phyloP scores from a whole-genome alignment of 2,888 invertebrate species.

The Conomelus anceps region DNA sequence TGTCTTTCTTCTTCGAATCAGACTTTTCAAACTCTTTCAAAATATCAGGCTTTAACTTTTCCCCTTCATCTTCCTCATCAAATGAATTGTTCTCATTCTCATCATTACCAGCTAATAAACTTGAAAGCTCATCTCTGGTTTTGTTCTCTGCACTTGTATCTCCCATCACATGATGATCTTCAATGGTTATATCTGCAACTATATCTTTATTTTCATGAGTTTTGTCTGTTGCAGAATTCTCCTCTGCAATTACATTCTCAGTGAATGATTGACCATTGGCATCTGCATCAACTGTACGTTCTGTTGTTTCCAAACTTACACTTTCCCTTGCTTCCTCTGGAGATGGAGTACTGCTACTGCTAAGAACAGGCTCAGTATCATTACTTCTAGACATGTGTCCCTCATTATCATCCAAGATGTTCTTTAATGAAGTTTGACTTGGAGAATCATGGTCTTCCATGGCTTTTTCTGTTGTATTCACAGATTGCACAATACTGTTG shows the following conservation, averaged over 20 bases:
- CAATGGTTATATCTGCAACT: neutral
- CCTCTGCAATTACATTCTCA: conserved; percentile 3
- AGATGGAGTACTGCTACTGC: neutral
- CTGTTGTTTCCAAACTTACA: neutral
- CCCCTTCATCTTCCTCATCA: neutral
- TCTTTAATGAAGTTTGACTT: neutral
- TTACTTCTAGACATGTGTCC: neutral
- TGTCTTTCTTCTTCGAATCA: conserved; percentile 15
- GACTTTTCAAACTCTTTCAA: neutral
- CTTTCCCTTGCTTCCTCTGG: neutral
- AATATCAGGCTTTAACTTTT: neutral
- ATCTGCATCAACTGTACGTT: neutral
- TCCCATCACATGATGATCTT: neutral
- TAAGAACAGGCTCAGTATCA: neutral
- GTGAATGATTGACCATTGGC: neutral
- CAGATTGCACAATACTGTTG: neutral
- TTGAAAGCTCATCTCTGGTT: conserved; percentile 17
- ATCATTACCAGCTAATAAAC: conserved; percentile 26
- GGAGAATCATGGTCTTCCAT: too few relatives aligned
- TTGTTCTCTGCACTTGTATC: too few relatives aligned
- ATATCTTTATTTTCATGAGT: neutral
- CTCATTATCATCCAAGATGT: neutral
- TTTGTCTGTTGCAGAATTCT: neutral
- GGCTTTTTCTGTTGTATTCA: neutral
- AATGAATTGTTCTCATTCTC: conserved; percentile 12